phyloP scores from a whole-genome alignment of 2,797 vertebrate species.

The Sebastes matsubarae region DNA sequence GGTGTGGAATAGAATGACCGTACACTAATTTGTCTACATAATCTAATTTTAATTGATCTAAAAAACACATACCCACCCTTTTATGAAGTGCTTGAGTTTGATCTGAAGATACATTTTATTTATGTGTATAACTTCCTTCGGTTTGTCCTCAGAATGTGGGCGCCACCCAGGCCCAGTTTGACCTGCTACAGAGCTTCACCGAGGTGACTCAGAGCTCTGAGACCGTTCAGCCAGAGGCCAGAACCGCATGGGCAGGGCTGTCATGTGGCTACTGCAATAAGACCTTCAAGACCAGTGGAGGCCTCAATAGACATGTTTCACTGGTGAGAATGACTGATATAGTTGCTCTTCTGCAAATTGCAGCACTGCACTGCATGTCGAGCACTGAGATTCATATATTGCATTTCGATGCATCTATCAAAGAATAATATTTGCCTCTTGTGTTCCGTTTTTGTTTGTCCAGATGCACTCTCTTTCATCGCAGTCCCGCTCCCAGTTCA shows the following conservation, averaged over 20 bases:
- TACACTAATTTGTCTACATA: neutral
- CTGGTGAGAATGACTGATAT: conserved; percentile 73
- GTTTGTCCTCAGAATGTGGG: conserved; percentile 72
- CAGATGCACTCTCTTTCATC: conserved; percentile 83
- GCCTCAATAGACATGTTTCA: conserved; percentile 89
- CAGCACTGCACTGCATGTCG: neutral
- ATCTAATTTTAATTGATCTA: neutral
- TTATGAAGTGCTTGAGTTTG: conserved; percentile 3
- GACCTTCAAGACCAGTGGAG: conserved; percentile 89
- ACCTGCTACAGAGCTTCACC: conserved; percentile 85
- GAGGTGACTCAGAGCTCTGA: conserved; percentile 80
- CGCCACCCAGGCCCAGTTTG: conserved; percentile 83
- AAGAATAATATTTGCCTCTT: neutral
- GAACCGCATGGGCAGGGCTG: conserved; percentile 74
- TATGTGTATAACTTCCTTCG: conserved; percentile 52
- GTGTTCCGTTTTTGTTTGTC: conserved; percentile 16
- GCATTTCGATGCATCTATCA: neutral
- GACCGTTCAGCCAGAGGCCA: conserved; percentile 67
- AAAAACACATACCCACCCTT: neutral
- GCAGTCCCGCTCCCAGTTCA: conserved; percentile 86
- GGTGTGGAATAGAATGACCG: neutral
- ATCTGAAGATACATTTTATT: conserved; percentile 41
- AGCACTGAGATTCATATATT: neutral
- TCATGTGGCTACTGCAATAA: conserved; percentile 90
- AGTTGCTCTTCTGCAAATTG: conserved; percentile 8